Evolutionary conservation across 2,888 invertebrate species (phyloP), one percentile per base, ranked within the genome.

Genomic region (Malacosoma neustria): DNA sequence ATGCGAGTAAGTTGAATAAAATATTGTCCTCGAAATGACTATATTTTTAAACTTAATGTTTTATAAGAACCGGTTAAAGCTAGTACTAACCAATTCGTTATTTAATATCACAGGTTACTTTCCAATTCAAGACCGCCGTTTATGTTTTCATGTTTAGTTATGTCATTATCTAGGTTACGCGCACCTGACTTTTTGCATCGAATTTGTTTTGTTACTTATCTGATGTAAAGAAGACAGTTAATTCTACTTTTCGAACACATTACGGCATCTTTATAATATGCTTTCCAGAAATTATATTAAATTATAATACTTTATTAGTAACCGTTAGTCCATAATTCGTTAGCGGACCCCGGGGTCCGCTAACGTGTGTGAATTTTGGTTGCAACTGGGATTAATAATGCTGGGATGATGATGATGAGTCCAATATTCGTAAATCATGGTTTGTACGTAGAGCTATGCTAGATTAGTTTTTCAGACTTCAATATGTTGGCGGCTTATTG

Each of bases 1-100:
- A 47, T 40, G 32, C 12, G 32, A 11, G 14, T 13, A 32, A 22
- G 35, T 42, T 42, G 40, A 38, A 34, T 42, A 39, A 42, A 37
- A 13, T 14, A 14, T 13, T 35, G 31, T 11, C 30, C 34, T 34
- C 34, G 34, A 30, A 34, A 29, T 34, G 13, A 35, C 32, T 32
- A 34, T 31, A 34, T 30, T 32, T 12, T 32, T 29, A 29, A 29
- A 35, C 34, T 32, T 5, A 22, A 22, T 22, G 9, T 22, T 22
- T 22, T 5, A n/a, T 7, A 22, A 2, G 6, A 22, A 22, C 22
- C 22, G 35, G 32, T 32, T n/a, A 35, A 32, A 35, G 32, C 38
- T 38, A 32, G 38, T 35, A 34, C 15, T 32, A 11, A 11, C 11
- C 30, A 30, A 34, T 31, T 35, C 29, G 14, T 9, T 29, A 9